Evolutionary conservation across 2,113 vertebrate species (phyloP), one percentile per base, ranked within the genome.

Genomic region (Galeopterus variegatus): DNA sequence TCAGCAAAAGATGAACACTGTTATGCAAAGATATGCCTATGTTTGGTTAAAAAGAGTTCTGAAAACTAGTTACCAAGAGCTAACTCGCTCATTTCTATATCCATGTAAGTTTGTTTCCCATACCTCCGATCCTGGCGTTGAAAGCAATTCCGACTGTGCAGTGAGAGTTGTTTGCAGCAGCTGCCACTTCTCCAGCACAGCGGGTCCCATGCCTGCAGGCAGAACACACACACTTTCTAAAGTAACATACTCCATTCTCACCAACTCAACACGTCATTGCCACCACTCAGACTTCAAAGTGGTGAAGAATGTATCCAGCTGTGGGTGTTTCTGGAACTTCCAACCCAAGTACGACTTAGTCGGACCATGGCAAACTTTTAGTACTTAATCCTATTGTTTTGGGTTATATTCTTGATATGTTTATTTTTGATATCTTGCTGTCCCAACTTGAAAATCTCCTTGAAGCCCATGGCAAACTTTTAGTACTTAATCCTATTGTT

Each of bases 81-180:
- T 92, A 72, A 77, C 88, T 90, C 88, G 26, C 24, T 90, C 84
- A 13, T 50, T n/a, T 69, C 62, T 56, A 24, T 41, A 36, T 56
- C 73, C 1, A 54, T 14, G n/a, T 50, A n/a, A 92, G 67, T 97
- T 45, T 97, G 92, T 90, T 97, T 96, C 77, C 98, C 99, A 98
- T 98, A 99, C 99, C 99, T 99, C 99, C 99, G 88, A 99, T 99
- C 98, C 98, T 99, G 98, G 99, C 99, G 67, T 99, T 99, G 98
- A 99, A 99, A 97, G 99, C 99, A 70, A 99, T 99, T 98, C 99
- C 99, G 89, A 99, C 99, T 90, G 99, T 99, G 98, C 99, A 99
- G 95, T 99, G 99, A 41, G 99, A 99, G 98, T 99, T 99, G 99
- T 99, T 99, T 97, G 99, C 99, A 2, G 99, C 99, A 58, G 99